Base-by-base conservation (phyloP, 2,113 vertebrate genomes). In the Poecile atricapillus region DNA sequence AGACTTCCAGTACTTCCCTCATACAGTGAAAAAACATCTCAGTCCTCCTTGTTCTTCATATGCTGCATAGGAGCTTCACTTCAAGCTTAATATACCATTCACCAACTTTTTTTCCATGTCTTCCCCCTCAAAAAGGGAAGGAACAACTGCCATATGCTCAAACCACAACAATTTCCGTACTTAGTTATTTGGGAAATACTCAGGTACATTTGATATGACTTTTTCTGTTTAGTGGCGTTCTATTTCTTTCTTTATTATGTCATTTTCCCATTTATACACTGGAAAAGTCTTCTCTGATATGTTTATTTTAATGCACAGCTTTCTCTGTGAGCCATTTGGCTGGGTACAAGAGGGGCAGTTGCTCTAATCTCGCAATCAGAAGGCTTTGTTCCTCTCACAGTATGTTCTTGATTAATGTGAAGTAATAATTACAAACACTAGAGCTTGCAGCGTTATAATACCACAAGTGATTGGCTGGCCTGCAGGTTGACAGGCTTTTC, bases 381-480 rank as follows among this genome's bases (percentile, higher is more conserved):
- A 86, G 46, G 46, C 33, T 93, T 93, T 93, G 90, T 94, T 70
- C 75, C 49, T 63, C 55, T 77, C 64, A 90, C 53, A 91, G 9
- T 87, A 39, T 35, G 67, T 67, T 95, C 93, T 63, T 97, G 96
- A 97, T 97, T 95, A 96, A 73, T 75, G 63, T 17, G 14, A 97
- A 46, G n/a, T 87, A 69, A 82, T 95, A 93, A 94, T 93, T 95
- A 67, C 49, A 76, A 89, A 55, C 78, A 53, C 24, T 70, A 37
- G 58, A 59, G 33, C 5, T 8, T 76, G 49, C 73, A 37, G 47
- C 41, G 20, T 96, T 95, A 63, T 37, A 80, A 20, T 35, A 87
- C 37, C 44, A 31, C 27, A 43, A 85, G 60, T 89, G 95, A 95
- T 92, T 95, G 94, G 87, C 85, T 95, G 80, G 80, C 78, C 53